A percentile compares a stretch with the other conserved stretches of the same genome.
These are phyloP conservation scores for Loris lydekkerianus DNA, from an alignment of 2,797 vertebrate genomes.

Conservation along the genomic window DNA sequence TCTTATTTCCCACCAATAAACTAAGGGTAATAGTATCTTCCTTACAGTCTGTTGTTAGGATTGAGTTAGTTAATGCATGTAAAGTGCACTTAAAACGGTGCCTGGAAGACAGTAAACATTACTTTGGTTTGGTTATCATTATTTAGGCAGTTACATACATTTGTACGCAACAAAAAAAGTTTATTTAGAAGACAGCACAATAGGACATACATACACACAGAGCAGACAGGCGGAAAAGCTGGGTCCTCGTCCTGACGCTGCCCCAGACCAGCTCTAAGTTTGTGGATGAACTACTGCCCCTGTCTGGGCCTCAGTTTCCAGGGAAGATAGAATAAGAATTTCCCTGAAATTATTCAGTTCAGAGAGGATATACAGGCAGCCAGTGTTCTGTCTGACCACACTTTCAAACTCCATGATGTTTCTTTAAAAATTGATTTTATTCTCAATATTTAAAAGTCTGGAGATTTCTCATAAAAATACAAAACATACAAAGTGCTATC, in stretches of 20 bases:
- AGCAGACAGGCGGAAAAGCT: not conserved
- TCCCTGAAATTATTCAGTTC: not conserved
- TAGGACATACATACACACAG: not conserved
- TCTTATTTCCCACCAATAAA: not conserved
- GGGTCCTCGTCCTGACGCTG: not conserved
- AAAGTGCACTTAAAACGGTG: not conserved
- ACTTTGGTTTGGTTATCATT: not conserved
- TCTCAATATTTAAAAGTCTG: constrained; percentile 26
- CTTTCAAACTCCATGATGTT: not conserved
- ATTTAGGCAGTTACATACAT: constrained; percentile 11
- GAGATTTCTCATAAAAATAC: not conserved
- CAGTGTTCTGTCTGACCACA: not conserved
- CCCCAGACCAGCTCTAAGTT: not conserved
- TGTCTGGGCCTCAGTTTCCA: not conserved
- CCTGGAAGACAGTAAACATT: not conserved
- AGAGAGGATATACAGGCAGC: not conserved
- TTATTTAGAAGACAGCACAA: not conserved
- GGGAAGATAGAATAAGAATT: not conserved
- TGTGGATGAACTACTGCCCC: not conserved
- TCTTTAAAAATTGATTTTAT: not conserved
- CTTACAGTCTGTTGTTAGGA: not conserved
- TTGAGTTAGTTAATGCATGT: not conserved
- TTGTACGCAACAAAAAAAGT: not conserved
- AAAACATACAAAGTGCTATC: not conserved
- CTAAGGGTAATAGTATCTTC: not conserved